Evolutionary conservation across 1,140 invertebrate genomes (phyloP), one percentile per base, ranked within the genome.

Genomic region (Pemphigus obesinymphae): DNA sequence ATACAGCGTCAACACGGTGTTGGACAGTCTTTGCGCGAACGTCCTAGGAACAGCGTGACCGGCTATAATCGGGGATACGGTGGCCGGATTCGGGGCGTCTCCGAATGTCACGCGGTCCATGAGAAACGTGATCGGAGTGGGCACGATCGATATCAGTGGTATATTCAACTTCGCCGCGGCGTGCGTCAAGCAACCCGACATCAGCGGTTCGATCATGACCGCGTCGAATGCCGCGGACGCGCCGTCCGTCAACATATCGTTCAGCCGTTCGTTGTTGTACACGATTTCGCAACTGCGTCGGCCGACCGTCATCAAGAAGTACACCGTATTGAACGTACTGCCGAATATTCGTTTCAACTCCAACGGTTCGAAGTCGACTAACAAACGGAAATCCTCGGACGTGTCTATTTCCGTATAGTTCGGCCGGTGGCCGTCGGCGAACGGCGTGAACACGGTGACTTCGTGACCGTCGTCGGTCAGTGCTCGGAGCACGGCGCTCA

Each of bases 401-500:
- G 53, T 34, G 43, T 75, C 43, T 1, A 75, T 26, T 23, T 50
- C 72, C 1, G 81, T 66, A 26, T 82, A 82, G 26, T 82, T 82
- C 0, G 26, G 15, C 8, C 72, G 63, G 43, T 76, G 23, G 0
- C 72, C 45, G 4, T 75, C 48, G 13, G 29, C 11, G n/a, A 66
- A 82, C 0, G 82, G 66, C 20, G 68, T 82, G 50, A 82, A 63
- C 8, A 61, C 50, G 31, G 82, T 82, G 37, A 82, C 70, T 1
- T 75, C 1, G 23, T 82, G 70, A 1, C 82, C 82, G 17, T 17
- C n/a, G 23, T 82, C 82, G 2, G 43, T 45, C 40, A 82, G 37
- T 6, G 83, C 85, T 3, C 83, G 53, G n/a, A 87, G 82, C 1
- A 88, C 82, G 58, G 20, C 40, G 7, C 66, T 85, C 85, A 29